Evolutionary conservation across 1,140 invertebrate genomes (phyloP).

Genomic region (Euura saliciscinereae): DNA sequence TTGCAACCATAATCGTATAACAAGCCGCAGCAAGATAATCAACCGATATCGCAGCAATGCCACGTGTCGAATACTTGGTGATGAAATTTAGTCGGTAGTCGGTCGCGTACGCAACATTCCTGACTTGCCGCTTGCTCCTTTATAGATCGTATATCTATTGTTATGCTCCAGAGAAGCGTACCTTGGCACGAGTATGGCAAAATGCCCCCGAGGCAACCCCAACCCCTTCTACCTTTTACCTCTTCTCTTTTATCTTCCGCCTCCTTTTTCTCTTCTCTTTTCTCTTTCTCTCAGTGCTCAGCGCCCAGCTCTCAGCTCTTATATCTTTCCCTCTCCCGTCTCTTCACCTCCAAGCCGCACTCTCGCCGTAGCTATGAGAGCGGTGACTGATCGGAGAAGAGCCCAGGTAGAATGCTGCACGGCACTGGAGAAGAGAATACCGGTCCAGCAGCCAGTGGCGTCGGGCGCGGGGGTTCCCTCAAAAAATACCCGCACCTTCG

Average conservation of each 20-base stretch:
- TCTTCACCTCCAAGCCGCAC: constrained; percentile 35
- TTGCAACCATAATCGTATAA: too few species aligned
- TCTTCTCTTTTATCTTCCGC: not conserved
- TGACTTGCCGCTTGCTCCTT: not conserved
- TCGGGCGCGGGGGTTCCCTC: constrained; percentile 33
- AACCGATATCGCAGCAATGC: too few species aligned
- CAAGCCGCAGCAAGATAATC: too few species aligned
- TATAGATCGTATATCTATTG: not conserved
- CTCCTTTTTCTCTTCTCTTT: not conserved
- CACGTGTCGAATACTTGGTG: too few species aligned
- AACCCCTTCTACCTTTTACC: not conserved
- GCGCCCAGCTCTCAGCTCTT: constrained; percentile 14
- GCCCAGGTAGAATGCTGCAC: constrained; percentile 39
- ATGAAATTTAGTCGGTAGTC: too few species aligned
- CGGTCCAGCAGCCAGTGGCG: constrained; percentile 45
- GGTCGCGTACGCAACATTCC: not conserved
- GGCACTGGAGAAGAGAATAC: constrained; percentile 43
- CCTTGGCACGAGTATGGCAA: constrained; percentile 42
- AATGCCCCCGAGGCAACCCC: constrained; percentile 23
- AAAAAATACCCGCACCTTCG: not conserved
- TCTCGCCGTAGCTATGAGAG: constrained; percentile 37
- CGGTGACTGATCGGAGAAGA: constrained; percentile 35
- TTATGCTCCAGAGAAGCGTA: not conserved
- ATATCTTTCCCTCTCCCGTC: constrained; percentile 28
- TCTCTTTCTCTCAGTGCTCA: constrained; percentile 11